A percentile compares a stretch with the other conserved stretches of the same genome.
phyloP scores from a whole-genome alignment of 2,113 vertebrate species.

The Psophia crepitans region DNA sequence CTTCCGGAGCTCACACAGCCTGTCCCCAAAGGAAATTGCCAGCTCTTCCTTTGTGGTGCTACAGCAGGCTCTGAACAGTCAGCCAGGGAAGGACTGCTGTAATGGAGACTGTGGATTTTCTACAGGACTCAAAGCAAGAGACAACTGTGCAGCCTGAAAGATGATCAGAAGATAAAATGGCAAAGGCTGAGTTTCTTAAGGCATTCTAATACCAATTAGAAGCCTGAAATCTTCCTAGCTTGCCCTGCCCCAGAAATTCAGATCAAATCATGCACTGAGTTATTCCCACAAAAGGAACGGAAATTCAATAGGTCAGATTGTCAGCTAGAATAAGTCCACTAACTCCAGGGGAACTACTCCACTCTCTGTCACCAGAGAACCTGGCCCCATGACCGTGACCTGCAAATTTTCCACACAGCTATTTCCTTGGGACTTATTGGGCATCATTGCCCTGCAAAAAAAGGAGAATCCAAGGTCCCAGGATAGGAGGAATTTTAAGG shows the following conservation, averaged over 20 bases:
- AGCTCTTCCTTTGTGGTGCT: neutral
- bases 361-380: slow-evolving; percentile 13
- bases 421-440: slow-evolving; percentile 12
- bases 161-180: slow-evolving; percentile 28
- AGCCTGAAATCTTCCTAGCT: slow-evolving; percentile 24
- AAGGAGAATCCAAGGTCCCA: slow-evolving; percentile 1
- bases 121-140: neutral
- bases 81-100: neutral
- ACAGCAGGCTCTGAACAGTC: neutral
- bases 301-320: slow-evolving; percentile 28
- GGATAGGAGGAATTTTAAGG: neutral
- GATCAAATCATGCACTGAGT: slow-evolving; percentile 4
- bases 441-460: neutral
- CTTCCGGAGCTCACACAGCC: neutral
- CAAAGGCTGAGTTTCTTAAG: slow-evolving; percentile 37
- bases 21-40: neutral
- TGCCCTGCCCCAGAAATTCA: slow-evolving; percentile 54
- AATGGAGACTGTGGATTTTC: neutral
- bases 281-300: slow-evolving; percentile 39
- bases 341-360: neutral
- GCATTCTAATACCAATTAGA: slow-evolving; percentile 18
- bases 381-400: neutral
- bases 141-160: neutral
- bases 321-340: slow-evolving; percentile 27
- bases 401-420: slow-evolving; percentile 12